Evolutionary conservation across 2,888 invertebrate species (phyloP), one percentile per base, ranked within the genome.

Genomic region (Sphaerophoria rueppellii): DNA sequence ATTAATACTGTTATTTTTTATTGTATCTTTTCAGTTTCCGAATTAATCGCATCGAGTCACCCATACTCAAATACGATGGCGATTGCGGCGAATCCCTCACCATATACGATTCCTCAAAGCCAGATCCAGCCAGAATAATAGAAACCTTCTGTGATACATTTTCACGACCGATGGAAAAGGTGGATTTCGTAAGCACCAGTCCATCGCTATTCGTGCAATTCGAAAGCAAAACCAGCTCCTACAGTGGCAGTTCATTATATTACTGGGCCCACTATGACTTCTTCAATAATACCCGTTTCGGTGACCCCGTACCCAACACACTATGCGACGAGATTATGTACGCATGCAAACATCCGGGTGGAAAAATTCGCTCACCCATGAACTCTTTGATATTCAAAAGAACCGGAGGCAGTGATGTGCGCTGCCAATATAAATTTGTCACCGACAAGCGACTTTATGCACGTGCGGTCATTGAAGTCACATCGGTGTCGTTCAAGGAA

Each of bases 181-280:
- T 97, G 88, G 97, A 98, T 90, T 98, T 98, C 88, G 96, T 98
- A 0, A 97, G 97, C 0, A 96, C 96, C 0, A 96, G 96, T 6
- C 96, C 96, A 87, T 95, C 97, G 0, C 94, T 98, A 97, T 24
- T 24, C 24, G 24, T 24, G 24, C 24, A 24, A 24, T 24, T 24
- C 2, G 24, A 24, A 24, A 24, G 97, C 92, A 97, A 97, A 90
- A 97, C 97, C 1, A 98, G 98, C 32, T 97, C 97, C 87, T 97
- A 98, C 88, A 97, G 97, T 82, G 98, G 97, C 93, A 97, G 97
- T 12, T 97, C 97, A 0, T 93, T 98, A 12, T 97, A 98, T 92
- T 98, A 97, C 90, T 97, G 97, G 97, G 97, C 97, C 0, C 97
- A 97, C 90, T 98, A 97, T 89, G 97, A 98, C 89, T 98, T 97